These are phyloP conservation scores for Scytalopus superciliaris DNA, from an alignment of 2,113 vertebrate genomes.

Conservation along the genomic window DNA sequence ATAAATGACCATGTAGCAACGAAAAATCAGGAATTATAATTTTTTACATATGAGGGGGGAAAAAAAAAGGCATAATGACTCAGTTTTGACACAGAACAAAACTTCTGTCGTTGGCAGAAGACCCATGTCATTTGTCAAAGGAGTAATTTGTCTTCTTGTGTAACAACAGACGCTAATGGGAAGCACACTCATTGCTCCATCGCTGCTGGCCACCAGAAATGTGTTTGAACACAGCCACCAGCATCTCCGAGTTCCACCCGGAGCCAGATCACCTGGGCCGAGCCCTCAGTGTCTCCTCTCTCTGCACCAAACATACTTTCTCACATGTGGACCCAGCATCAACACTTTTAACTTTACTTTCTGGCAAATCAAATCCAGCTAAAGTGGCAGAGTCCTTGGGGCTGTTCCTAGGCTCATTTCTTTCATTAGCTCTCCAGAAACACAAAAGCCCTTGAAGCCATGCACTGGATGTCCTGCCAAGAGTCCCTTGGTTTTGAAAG, in stretches of 20 bases:
- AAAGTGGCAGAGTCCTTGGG: background rate
- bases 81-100: background rate
- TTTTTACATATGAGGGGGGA: background rate
- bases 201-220: background rate
- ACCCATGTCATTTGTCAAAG: background rate
- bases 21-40: background rate
- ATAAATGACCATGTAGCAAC: background rate
- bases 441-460: background rate
- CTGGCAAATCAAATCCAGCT: background rate
- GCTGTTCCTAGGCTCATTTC: background rate
- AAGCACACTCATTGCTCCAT: background rate
- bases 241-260: background rate
- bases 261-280: background rate
- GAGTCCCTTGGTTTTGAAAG: background rate
- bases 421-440: conserved; percentile 8
- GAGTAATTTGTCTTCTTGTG: conserved; percentile 8
- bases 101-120: background rate
- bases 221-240: background rate
- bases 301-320: background rate
- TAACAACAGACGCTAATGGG: background rate
- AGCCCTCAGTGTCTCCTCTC: background rate
- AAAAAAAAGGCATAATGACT: background rate
- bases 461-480: background rate
- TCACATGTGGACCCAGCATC: background rate
- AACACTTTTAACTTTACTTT: background rate